Conservation (phyloP, 2,888 invertebrate species). For the Rhagonycha fulva region DNA sequence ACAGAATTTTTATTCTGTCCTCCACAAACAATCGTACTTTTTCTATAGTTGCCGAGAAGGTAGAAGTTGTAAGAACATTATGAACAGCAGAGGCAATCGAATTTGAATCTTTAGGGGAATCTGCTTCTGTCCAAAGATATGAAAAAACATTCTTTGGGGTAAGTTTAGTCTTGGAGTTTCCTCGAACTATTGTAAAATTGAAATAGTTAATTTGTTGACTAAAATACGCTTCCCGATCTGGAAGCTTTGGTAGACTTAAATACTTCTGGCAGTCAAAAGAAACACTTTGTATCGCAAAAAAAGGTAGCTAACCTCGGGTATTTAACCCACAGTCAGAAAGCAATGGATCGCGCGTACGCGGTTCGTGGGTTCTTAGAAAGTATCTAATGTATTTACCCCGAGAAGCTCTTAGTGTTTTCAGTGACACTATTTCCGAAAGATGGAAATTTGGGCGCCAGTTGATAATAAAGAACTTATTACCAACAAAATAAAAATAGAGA, state of each 20-base stretch:
- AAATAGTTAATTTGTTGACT: constrained; percentile 15
- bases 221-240: constrained; percentile 17
- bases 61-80: not conserved
- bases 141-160: constrained; percentile 6
- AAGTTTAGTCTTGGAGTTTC: constrained; percentile 3
- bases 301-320: too few relatives aligned
- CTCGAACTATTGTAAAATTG: constrained; percentile 11
- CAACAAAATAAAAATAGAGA: too few relatives aligned
- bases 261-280: constrained; percentile 23
- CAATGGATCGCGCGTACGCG: too few relatives aligned
- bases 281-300: not conserved
- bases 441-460: too few relatives aligned
- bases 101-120: constrained; percentile 12
- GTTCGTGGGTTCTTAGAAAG: too few relatives aligned
- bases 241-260: constrained; percentile 13
- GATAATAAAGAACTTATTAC: too few relatives aligned
- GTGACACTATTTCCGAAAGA: too few relatives aligned
- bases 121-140: constrained; percentile 5
- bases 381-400: too few relatives aligned
- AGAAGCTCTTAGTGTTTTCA: too few relatives aligned
- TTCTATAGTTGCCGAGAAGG: not conserved
- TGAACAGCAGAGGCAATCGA: constrained; percentile 10
- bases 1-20: constrained; percentile 1
- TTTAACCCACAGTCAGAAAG: too few relatives aligned
- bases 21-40: not conserved